A percentile compares a stretch with the other conserved stretches of the same genome.
Evolutionary conservation across 1,140 invertebrate genomes (phyloP).

Genomic region (Neodiprion pinetum): DNA sequence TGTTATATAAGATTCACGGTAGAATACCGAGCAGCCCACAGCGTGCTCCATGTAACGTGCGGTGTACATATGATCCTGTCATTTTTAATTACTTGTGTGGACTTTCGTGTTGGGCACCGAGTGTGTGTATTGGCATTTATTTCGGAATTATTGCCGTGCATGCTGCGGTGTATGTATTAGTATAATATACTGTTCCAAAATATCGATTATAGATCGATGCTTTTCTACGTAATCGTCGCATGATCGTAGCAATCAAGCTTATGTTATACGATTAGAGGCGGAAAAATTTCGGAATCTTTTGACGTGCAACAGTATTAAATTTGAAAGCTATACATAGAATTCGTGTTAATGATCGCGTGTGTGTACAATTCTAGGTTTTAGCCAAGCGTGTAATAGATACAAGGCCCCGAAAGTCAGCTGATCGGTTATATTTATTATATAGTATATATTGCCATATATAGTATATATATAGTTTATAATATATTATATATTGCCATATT

Average conservation of each 20-base stretch:
- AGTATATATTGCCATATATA: constrained; percentile 31
- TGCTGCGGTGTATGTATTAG: too few species aligned
- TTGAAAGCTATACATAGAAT: background rate
- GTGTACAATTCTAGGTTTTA: too few species aligned
- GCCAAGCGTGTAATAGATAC: background rate
- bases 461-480: constrained; percentile 52
- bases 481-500: constrained; percentile 38
- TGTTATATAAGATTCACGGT: background rate
- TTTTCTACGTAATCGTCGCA: background rate
- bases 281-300: background rate
- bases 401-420: constrained; percentile 10
- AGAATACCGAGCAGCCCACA: background rate
- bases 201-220: background rate
- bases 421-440: constrained; percentile 59
- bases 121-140: too few species aligned
- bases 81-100: too few species aligned
- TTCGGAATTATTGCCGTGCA: too few species aligned
- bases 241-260: background rate
- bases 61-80: too few species aligned
- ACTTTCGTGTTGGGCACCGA: too few species aligned
- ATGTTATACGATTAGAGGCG: background rate
- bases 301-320: constrained; percentile 3
- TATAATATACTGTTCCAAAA: background rate
- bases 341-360: background rate
- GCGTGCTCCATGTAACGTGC: background rate